phyloP scores from a whole-genome alignment of 2,888 invertebrate species.

The Nebria salina region DNA sequence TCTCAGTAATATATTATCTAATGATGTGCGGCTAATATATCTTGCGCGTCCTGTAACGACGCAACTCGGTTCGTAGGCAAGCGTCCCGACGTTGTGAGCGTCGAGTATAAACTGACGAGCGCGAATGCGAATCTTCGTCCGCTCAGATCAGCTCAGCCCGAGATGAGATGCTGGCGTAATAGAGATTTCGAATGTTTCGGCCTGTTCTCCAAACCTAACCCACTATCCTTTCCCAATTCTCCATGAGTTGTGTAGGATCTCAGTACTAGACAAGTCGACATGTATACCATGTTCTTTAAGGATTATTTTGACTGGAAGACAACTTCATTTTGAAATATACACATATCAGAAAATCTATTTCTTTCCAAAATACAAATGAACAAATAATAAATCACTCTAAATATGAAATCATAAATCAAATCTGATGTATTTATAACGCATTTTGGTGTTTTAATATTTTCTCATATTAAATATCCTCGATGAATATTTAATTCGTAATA shows the following conservation, averaged over 20 bases:
- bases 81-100: constrained; percentile 38
- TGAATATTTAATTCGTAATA: too few relatives aligned
- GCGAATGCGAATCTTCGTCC: neutral
- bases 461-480: too few relatives aligned
- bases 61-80: neutral
- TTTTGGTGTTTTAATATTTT: too few relatives aligned
- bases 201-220: neutral
- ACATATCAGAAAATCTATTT: too few relatives aligned
- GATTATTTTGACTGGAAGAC: too few relatives aligned
- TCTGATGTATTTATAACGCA: too few relatives aligned
- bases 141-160: neutral
- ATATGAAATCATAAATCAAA: too few relatives aligned
- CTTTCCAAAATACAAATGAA: too few relatives aligned
- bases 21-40: neutral
- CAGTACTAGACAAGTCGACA: neutral
- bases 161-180: neutral
- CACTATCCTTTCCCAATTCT: neutral
- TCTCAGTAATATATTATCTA: neutral
- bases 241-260: neutral
- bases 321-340: too few relatives aligned
- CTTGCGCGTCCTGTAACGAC: constrained; percentile 3
- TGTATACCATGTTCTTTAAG: neutral
- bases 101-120: constrained; percentile 28
- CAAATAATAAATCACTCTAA: too few relatives aligned
- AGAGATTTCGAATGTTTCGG: neutral